phyloP scores from a whole-genome alignment of 2,888 invertebrate species.

The Acronicta alni region DNA sequence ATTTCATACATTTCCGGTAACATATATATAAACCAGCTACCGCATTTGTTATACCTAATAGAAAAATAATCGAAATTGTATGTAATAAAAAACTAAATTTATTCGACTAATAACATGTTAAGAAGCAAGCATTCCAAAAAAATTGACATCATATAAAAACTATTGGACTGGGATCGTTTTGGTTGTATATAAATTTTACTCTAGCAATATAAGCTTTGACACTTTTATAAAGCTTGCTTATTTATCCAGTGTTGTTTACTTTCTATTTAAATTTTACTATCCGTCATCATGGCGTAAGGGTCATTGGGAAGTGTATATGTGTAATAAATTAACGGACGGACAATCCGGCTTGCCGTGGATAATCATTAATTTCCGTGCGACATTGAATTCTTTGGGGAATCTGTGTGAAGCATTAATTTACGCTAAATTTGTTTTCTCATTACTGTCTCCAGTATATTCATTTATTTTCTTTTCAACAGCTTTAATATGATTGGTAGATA shows the following conservation, averaged over 20 bases:
- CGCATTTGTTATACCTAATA: constrained; percentile 1
- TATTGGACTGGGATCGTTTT: constrained; percentile 37
- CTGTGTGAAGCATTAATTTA: constrained; percentile 42
- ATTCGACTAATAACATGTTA: constrained; percentile 36
- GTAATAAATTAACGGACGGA: constrained; percentile 56
- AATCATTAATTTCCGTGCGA: constrained; percentile 59
- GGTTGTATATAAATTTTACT: constrained; percentile 48
- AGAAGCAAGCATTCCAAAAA: constrained; percentile 32
- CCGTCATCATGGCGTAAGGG: constrained; percentile 56
- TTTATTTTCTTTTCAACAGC: constrained; percentile 40
- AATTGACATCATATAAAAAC: constrained; percentile 32
- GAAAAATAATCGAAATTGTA: neutral
- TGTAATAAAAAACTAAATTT: constrained; percentile 26
- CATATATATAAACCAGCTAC: constrained; percentile 23
- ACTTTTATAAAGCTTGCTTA: constrained; percentile 57
- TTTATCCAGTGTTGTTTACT: constrained; percentile 56
- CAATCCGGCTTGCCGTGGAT: constrained; percentile 46
- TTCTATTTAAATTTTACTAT: constrained; percentile 62
- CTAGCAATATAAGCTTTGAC: constrained; percentile 49
- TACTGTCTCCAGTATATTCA: constrained; percentile 42
- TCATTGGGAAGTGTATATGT: constrained; percentile 53
- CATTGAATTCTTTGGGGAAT: constrained; percentile 54
- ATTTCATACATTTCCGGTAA: too few species aligned
- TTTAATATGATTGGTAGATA: constrained; percentile 9
- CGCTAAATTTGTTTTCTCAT: constrained; percentile 58